Percentiles rank a stretch among this genome's conserved stretches.
These are phyloP conservation scores for Cynaeus angustus DNA, from an alignment of 2,888 invertebrate species.

Conservation along the genomic window DNA sequence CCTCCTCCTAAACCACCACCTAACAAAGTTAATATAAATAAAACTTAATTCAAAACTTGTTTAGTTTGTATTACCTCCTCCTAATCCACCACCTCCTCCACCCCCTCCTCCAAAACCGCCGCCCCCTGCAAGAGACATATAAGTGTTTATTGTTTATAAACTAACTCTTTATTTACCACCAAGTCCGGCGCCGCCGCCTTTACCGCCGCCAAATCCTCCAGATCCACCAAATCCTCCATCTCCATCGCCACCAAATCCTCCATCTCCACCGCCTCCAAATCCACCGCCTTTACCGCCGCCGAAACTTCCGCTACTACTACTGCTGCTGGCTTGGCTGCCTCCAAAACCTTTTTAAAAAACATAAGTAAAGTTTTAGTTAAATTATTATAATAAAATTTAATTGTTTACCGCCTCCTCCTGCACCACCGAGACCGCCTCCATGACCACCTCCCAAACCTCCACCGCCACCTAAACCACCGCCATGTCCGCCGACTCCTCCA, in stretches of 20 bases:
- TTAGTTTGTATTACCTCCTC: slow-evolving; percentile 15
- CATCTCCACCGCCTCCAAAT: slow-evolving; percentile 14
- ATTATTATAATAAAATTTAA: not conserved
- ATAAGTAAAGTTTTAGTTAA: not conserved
- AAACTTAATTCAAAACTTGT: not conserved
- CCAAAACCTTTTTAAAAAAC: slow-evolving; percentile 13
- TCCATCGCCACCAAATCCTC: slow-evolving; percentile 14
- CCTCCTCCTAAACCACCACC: slow-evolving; percentile 23
- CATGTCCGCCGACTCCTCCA: slow-evolving; percentile 1
- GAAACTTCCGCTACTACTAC: slow-evolving; percentile 14
- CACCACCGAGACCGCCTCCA: slow-evolving; percentile 33
- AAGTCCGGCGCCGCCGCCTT: slow-evolving; percentile 39
- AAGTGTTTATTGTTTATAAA: not conserved
- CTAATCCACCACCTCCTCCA: slow-evolving; percentile 31
- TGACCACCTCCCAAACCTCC: slow-evolving; percentile 16
- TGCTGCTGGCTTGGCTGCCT: slow-evolving; percentile 13
- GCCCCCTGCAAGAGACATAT: not conserved
- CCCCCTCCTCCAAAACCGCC: slow-evolving; percentile 34
- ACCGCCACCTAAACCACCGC: slow-evolving; percentile 14
- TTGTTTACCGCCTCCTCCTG: slow-evolving; percentile 13
- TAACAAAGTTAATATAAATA: not conserved
- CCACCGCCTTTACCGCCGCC: slow-evolving; percentile 32
- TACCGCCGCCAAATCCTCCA: slow-evolving; percentile 32
- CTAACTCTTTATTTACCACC: not conserved
- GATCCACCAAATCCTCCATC: slow-evolving; percentile 16